These are phyloP conservation scores for Cranoglanis bouderius DNA, from an alignment of 2,113 vertebrate genomes.

Conservation along the genomic window DNA sequence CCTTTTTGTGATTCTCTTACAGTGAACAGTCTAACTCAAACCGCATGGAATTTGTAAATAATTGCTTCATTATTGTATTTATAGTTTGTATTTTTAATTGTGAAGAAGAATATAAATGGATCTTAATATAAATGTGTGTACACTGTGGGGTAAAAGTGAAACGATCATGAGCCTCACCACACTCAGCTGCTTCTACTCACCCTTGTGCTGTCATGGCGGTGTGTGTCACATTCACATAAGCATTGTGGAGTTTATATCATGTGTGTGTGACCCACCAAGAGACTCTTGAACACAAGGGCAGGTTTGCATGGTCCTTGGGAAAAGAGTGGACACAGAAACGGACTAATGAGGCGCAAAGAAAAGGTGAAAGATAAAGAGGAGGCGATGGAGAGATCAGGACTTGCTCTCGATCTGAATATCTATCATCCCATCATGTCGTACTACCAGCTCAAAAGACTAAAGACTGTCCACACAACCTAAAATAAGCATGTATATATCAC, in stretches of 20 bases:
- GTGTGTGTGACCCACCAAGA: slow-evolving; percentile 50
- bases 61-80: slow-evolving; percentile 91
- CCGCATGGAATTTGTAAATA: slow-evolving; percentile 99
- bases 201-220: slow-evolving; percentile 57
- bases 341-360: slow-evolving; percentile 65
- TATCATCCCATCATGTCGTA: slow-evolving; percentile 63
- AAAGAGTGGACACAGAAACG: slow-evolving; percentile 81
- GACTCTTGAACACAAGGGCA: slow-evolving; percentile 22
- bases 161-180: slow-evolving; percentile 75
- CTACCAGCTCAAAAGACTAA: slow-evolving; percentile 74
- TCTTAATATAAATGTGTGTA: slow-evolving; percentile 67
- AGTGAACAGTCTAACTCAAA: slow-evolving; percentile 95
- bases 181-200: slow-evolving; percentile 82
- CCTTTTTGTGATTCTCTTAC: slow-evolving; percentile 75
- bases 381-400: slow-evolving; percentile 66
- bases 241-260: slow-evolving; percentile 61
- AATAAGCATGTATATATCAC: slow-evolving; percentile 84
- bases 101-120: slow-evolving; percentile 64
- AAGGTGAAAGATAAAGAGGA: slow-evolving; percentile 27
- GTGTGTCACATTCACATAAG: slow-evolving; percentile 60
- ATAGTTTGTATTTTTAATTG: slow-evolving; percentile 78
- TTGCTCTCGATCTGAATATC: slow-evolving; percentile 66
- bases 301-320: slow-evolving; percentile 80
- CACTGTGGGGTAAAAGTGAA: slow-evolving; percentile 64
- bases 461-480: slow-evolving; percentile 54